Percentiles rank a stretch among this genome's conserved stretches.
These are phyloP conservation scores for Butastur rufipennis DNA, from an alignment of 2,113 vertebrate species.

Conservation along the genomic window DNA sequence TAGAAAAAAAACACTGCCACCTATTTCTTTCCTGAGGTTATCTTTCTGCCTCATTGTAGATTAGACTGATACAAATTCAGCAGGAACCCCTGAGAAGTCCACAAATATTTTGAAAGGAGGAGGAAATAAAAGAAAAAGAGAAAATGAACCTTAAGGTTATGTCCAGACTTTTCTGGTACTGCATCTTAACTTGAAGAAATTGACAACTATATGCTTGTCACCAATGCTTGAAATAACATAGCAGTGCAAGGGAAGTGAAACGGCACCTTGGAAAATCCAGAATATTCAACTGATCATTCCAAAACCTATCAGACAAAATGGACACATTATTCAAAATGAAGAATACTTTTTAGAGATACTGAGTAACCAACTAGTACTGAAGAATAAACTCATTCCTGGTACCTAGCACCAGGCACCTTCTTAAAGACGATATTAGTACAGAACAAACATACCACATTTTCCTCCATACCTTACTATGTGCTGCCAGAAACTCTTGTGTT, in stretches of 20 bases:
- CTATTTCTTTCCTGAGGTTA: background rate
- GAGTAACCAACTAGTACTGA: background rate
- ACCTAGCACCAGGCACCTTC: background rate
- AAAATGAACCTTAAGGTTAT: constrained; percentile 10
- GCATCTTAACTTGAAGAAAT: background rate
- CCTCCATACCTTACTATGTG: background rate
- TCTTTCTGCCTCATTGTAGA: background rate
- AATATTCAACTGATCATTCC: background rate
- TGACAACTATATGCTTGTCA: background rate
- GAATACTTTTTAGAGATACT: background rate
- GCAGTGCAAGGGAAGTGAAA: background rate
- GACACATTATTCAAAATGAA: background rate
- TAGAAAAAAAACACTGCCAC: background rate
- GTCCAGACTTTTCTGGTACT: background rate
- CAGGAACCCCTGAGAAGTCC: background rate
- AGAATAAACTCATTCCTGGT: background rate
- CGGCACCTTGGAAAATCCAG: background rate
- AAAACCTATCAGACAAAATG: background rate
- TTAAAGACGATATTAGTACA: background rate
- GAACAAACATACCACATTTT: background rate
- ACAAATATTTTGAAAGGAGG: background rate
- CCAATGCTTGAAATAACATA: background rate
- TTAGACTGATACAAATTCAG: background rate
- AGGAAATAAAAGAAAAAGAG: background rate
- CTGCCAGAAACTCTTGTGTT: background rate